These are phyloP conservation scores for Athrips mouffetella DNA, from an alignment of 2,888 invertebrate genomes.

Conservation along the genomic window DNA sequence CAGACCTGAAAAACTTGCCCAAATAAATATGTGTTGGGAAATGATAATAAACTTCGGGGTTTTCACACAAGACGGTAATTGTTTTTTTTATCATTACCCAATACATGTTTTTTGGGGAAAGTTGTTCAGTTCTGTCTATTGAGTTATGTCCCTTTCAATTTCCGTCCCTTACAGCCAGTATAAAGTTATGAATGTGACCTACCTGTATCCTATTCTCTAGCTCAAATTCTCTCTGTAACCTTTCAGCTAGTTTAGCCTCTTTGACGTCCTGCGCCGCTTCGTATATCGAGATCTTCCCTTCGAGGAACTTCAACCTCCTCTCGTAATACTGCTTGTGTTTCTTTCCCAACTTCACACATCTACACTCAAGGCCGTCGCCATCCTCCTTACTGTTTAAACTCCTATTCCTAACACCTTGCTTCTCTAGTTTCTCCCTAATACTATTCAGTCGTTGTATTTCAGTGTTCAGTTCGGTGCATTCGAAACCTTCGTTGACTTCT, in stretches of 20 bases:
- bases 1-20: too few relatives aligned
- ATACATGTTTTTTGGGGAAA: too few relatives aligned
- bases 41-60: too few relatives aligned
- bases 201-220: conserved; percentile 73
- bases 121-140: too few relatives aligned
- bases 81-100: not conserved
- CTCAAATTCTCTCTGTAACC: conserved; percentile 80
- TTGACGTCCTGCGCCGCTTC: conserved; percentile 82
- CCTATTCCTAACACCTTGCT: conserved; percentile 75
- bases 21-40: too few relatives aligned
- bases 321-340: conserved; percentile 82
- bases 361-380: conserved; percentile 66
- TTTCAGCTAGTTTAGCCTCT: conserved; percentile 78
- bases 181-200: conserved; percentile 10
- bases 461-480: conserved; percentile 75
- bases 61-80: not conserved
- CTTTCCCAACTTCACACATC: conserved; percentile 74
- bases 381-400: conserved; percentile 63
- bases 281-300: conserved; percentile 81
- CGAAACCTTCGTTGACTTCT: conserved; percentile 75
- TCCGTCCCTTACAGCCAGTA: not conserved
- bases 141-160: too few relatives aligned
- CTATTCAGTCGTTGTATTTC: conserved; percentile 82
- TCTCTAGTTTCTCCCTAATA: conserved; percentile 80
- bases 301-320: conserved; percentile 80